phyloP scores from a whole-genome alignment of 92 coral and sea anemone genomes.

The Zoanthus solanderi region DNA sequence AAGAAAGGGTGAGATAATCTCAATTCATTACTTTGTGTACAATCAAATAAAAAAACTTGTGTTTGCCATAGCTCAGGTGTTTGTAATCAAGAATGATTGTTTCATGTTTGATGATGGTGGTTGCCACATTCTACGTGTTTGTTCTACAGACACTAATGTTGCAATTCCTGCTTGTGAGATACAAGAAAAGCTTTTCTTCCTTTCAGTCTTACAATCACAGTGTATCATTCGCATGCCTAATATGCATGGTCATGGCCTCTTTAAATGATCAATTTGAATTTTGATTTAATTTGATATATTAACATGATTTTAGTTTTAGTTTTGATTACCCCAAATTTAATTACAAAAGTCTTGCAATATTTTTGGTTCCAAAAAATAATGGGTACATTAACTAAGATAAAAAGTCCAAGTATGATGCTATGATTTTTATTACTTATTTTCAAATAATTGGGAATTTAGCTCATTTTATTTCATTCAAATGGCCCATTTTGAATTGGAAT shows the following conservation, averaged over 20 bases:
- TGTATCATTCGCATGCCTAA: constrained; percentile 50
- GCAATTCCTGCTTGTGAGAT: constrained; percentile 42
- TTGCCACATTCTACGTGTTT: constrained; percentile 38
- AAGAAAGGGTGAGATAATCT: constrained; percentile 19
- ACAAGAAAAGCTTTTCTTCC: constrained; percentile 40
- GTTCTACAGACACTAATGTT: constrained; percentile 4
- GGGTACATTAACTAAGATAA: background rate
- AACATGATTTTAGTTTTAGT: background rate
- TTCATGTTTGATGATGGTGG: constrained; percentile 48
- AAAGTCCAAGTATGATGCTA: background rate
- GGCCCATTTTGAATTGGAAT: no score
- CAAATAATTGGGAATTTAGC: background rate
- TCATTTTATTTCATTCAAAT: background rate
- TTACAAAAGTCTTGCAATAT: background rate
- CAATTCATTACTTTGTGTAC: background rate
- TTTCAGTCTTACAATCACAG: constrained; percentile 13
- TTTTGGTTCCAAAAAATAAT: background rate
- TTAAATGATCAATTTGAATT: constrained; percentile 10
- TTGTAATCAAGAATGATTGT: constrained; percentile 47
- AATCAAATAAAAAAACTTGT: background rate
- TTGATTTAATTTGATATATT: background rate
- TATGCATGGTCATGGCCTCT: constrained; percentile 57
- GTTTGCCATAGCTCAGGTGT: constrained; percentile 42
- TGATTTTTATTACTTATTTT: background rate
- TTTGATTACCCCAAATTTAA: background rate